Evolutionary conservation across 2,888 invertebrate genomes (phyloP).

Genomic region (Taenaris catops): DNA sequence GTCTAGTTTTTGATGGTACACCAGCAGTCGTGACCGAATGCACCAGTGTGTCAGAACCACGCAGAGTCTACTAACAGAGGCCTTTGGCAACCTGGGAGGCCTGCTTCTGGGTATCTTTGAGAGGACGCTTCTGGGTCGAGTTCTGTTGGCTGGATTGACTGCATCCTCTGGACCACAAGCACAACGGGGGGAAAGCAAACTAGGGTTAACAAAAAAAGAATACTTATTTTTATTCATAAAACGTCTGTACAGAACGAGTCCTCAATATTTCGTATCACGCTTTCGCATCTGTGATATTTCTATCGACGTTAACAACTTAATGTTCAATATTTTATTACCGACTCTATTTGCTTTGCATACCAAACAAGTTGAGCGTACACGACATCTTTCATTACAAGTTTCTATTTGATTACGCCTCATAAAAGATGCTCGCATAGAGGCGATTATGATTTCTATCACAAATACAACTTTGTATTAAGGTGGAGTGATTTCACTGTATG

Average conservation of each 20-base stretch:
- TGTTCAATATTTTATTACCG: conserved; percentile 72
- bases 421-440: conserved; percentile 63
- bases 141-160: too few species aligned
- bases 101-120: too few species aligned
- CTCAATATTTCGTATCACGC: conserved; percentile 44
- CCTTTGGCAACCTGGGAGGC: too few species aligned
- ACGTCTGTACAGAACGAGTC: conserved; percentile 19
- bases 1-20: too few species aligned
- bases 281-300: conserved; percentile 39
- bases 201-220: too few species aligned
- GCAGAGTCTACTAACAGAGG: too few species aligned
- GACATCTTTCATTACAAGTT: conserved; percentile 77
- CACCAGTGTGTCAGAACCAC: too few species aligned
- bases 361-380: conserved; percentile 61
- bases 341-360: conserved; percentile 63
- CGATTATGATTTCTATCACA: conserved; percentile 76
- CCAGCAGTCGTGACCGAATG: too few species aligned
- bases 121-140: too few species aligned
- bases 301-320: conserved; percentile 58
- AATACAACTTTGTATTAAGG: conserved; percentile 60
- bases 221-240: too few species aligned
- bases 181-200: too few species aligned
- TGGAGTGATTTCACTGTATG: conserved; percentile 27
- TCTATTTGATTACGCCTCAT: conserved; percentile 77
- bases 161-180: too few species aligned